Percentiles rank a stretch among this genome's conserved stretches.
phyloP scores from a whole-genome alignment of 2,888 invertebrate species.

The Spicauda simplicius region DNA sequence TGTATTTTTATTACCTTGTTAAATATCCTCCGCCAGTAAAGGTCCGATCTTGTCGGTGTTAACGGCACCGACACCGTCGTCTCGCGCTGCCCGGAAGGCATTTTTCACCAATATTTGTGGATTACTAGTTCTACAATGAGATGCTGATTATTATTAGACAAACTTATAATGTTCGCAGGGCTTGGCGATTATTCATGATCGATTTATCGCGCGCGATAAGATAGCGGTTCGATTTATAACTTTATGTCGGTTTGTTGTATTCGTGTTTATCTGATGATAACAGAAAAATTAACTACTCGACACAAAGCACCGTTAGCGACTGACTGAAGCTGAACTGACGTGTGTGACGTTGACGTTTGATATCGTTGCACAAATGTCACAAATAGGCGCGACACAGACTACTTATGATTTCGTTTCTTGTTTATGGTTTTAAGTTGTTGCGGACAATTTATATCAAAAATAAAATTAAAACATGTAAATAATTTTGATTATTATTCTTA shows the following conservation, averaged over 20 bases:
- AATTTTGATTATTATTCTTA: no score
- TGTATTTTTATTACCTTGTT: conserved; percentile 66
- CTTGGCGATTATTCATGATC: conserved; percentile 57
- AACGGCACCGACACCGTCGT: conserved; percentile 72
- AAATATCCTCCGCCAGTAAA: conserved; percentile 81
- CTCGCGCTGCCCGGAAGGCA: conserved; percentile 70
- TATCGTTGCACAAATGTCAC: not conserved
- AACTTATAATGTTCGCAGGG: conserved; percentile 47
- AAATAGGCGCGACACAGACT: no score
- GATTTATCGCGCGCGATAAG: conserved; percentile 61
- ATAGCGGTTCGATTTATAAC: conserved; percentile 51
- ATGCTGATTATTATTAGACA: conserved; percentile 30
- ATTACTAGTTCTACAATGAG: conserved; percentile 45
- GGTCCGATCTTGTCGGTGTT: conserved; percentile 73
- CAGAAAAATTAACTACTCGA: conserved; percentile 4
- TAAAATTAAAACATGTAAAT: no score
- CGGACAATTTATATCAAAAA: no score
- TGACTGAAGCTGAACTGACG: not conserved
- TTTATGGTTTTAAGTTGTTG: no score
- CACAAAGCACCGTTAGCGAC: conserved; percentile 29
- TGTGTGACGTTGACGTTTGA: not conserved
- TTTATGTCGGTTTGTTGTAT: conserved; percentile 42
- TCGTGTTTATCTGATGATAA: conserved; percentile 41
- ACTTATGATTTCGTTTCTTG: no score
- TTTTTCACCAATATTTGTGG: conserved; percentile 58